phyloP scores from a whole-genome alignment of 2,888 invertebrate species.

The Pharmacophagus antenor region DNA sequence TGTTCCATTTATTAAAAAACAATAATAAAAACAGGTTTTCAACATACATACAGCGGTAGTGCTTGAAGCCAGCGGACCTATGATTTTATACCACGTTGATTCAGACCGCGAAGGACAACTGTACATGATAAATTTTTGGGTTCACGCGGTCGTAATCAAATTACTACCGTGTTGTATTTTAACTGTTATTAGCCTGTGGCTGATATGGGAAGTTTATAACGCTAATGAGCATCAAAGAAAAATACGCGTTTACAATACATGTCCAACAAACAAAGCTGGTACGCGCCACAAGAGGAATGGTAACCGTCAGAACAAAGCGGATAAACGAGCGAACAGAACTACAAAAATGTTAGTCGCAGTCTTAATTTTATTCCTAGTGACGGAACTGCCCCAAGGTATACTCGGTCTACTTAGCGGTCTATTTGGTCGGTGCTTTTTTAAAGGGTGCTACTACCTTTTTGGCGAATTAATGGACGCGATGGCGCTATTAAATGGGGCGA shows the following conservation, averaged over 20 bases:
- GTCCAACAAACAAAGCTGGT: slow-evolving; percentile 71
- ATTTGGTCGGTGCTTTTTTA: slow-evolving; percentile 86
- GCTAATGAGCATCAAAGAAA: slow-evolving; percentile 88
- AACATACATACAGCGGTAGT: slow-evolving; percentile 73
- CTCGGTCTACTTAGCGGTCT: slow-evolving; percentile 86
- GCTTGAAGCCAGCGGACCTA: slow-evolving; percentile 63
- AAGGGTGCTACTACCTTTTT: slow-evolving; percentile 88
- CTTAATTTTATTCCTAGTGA: slow-evolving; percentile 90
- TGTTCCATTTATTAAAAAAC: not conserved
- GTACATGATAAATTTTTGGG: slow-evolving; percentile 89
- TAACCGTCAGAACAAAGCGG: slow-evolving; percentile 80
- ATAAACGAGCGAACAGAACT: slow-evolving; percentile 90
- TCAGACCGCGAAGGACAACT: slow-evolving; percentile 81
- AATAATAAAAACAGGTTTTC: slow-evolving; percentile 54
- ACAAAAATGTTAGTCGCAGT: slow-evolving; percentile 95
- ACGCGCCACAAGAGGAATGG: slow-evolving; percentile 63
- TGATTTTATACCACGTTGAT: slow-evolving; percentile 69
- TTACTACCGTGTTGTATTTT: slow-evolving; percentile 89
- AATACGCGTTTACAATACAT: slow-evolving; percentile 83
- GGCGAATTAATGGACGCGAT: slow-evolving; percentile 94
- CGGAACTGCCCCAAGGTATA: slow-evolving; percentile 92
- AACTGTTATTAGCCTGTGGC: slow-evolving; percentile 86
- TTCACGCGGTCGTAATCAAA: slow-evolving; percentile 90
- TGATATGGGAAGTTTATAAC: slow-evolving; percentile 86
- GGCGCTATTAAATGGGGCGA: slow-evolving; percentile 93